Percentiles rank a stretch among this genome's conserved stretches.
These are phyloP conservation scores for Leucozona laternaria DNA, from an alignment of 2,888 invertebrate genomes.

Conservation along the genomic window DNA sequence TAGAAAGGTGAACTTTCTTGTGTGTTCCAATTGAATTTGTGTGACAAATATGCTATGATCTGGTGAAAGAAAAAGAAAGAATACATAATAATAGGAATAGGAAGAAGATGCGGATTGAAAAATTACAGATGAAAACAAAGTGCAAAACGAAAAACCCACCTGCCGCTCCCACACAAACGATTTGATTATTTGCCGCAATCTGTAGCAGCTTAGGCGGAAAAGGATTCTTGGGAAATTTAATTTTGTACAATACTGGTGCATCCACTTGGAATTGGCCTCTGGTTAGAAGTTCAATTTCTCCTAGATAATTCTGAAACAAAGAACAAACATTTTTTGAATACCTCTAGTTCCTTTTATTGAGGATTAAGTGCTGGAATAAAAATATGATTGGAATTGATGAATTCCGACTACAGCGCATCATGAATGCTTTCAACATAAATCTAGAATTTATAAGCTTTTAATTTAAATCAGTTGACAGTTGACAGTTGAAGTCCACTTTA, in stretches of 20 bases:
- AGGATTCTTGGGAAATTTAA: slow-evolving; percentile 86
- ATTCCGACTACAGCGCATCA: not conserved
- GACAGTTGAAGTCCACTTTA: too few species aligned
- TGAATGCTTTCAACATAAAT: too few species aligned
- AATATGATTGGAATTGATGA: not conserved
- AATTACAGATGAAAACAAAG: slow-evolving; percentile 32
- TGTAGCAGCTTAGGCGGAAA: slow-evolving; percentile 86
- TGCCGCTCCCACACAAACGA: slow-evolving; percentile 86
- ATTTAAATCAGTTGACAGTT: too few species aligned
- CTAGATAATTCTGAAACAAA: slow-evolving; percentile 85
- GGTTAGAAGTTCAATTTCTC: slow-evolving; percentile 85
- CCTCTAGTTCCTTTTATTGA: not conserved
- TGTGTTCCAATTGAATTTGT: slow-evolving; percentile 82
- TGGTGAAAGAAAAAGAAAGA: slow-evolving; percentile 54
- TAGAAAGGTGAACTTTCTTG: slow-evolving; percentile 80
- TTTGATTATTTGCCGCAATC: slow-evolving; percentile 85
- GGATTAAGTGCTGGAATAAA: not conserved
- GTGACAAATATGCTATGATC: slow-evolving; percentile 82
- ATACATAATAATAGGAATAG: not conserved
- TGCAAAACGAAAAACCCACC: slow-evolving; percentile 81
- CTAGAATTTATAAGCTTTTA: too few species aligned
- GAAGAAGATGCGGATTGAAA: slow-evolving; percentile 10
- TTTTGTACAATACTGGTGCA: slow-evolving; percentile 84
- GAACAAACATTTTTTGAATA: slow-evolving; percentile 12
- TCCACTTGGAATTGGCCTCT: slow-evolving; percentile 81